Evolutionary conservation across 2,113 vertebrate genomes (phyloP), one percentile per base, ranked within the genome.

Genomic region (Solenodon paradoxus): DNA sequence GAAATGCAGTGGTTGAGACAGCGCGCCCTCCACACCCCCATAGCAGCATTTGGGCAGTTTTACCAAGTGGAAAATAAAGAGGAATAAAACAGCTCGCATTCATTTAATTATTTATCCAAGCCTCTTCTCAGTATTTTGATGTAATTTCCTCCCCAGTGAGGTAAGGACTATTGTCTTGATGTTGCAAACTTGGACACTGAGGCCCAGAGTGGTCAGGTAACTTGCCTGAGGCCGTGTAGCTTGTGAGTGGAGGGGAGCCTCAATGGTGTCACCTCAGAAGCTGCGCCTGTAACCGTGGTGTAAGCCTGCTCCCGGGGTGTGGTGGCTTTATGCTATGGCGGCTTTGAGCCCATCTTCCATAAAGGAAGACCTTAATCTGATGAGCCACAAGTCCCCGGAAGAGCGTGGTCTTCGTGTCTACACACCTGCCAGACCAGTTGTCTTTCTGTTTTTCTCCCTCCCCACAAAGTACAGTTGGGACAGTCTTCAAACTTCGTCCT

Each of bases 11-110:
- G 17, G 9, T 38, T 51, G 77, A 81, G 72, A 19, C 42, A 24
- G 0, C 2, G 9, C 32, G 10, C 1, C 19, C 10, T 22, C 24
- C 9, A 2, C n/a, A 12, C 16, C 42, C 35, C 22, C 7, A 11
- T 0, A 55, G 53, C 35, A 74, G 81, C 38, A 5, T 64, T 69
- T 55, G 12, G 55, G 74, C n/a, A 42, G 42, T 74, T 94, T 68
- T 20, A 13, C 79, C 38, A 63, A 63, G 83, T 49, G 53, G 66
- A 40, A 86, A 40, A 57, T 51, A 61, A 7, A 57, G 78, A 66
- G 32, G 35, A 90, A 42, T 68, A 2, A 16, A 49, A 40, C 30
- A 81, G 32, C 40, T 42, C 5, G 57, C 40, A n/a, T 20, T 79
- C 38, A 15, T 45, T 84, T 47, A n/a, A n/a, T n/a, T n/a, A n/a